Conservation (phyloP, 2,113 vertebrate genomes). For the Zosterops pallidus region DNA sequence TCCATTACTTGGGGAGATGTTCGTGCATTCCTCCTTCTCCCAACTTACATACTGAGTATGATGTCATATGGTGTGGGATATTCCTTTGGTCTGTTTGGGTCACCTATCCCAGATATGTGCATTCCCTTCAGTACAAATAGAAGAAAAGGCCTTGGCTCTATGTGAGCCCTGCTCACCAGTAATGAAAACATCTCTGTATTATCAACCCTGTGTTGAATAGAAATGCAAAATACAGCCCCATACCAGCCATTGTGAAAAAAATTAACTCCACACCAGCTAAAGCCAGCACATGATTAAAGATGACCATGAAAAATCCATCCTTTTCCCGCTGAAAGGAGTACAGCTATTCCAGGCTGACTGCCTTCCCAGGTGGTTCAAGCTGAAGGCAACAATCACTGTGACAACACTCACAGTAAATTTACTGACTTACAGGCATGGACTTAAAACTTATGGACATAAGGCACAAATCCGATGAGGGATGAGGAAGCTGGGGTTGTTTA, state of each 20-base stretch:
- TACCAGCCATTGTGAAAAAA: neutral
- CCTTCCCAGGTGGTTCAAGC: neutral
- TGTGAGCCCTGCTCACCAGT: neutral
- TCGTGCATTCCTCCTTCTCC: too few species aligned
- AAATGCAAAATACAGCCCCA: neutral
- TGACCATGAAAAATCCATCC: fast-evolving
- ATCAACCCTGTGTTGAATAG: neutral
- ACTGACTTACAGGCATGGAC: neutral
- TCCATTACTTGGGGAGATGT: neutral
- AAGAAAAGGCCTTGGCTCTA: neutral
- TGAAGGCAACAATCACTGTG: neutral
- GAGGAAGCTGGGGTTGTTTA: neutral
- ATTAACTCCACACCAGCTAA: neutral
- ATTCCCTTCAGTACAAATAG: neutral
- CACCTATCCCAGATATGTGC: neutral
- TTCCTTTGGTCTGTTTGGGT: neutral
- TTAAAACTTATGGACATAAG: neutral
- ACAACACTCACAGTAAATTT: neutral
- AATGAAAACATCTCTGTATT: neutral
- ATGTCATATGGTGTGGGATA: neutral
- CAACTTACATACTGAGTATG: neutral
- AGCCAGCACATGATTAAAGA: neutral
- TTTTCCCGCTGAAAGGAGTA: neutral
- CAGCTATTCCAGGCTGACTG: neutral
- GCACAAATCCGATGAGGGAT: too few species aligned